Base-by-base conservation (phyloP, 2,888 invertebrate species). In the Pseudococcus longispinus region DNA sequence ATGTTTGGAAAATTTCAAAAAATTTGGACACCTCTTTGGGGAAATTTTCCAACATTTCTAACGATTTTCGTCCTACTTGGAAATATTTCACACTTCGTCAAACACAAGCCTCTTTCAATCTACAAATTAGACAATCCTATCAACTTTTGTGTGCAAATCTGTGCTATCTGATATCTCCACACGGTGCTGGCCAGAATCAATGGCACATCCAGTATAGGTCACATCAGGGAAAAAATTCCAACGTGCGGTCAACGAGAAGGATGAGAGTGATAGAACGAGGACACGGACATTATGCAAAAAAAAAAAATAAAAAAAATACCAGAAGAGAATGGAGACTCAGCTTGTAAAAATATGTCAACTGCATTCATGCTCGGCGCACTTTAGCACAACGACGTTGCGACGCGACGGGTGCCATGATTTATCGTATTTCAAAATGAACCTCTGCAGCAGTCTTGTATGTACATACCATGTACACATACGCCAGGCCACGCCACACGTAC, bases 401-500 rank as follows among this genome's bases (percentile, higher is more conserved):
- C n/a, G 55, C 55, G 37, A 4, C n/a, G 60, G 20, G 60, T 60
- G 60, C 60, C 11, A 29, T 80, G 77, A 80, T 80, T 80, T 80
- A 80, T 80, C 77, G 77, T 80, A 80, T 80, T 80, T 42, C 37
- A n/a, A 80, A 80, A 37, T 42, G 42, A 80, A 80, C 42, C 77
- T 80, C 77, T n/a, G n/a, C 18, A 9, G 60, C n/a, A 11, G 23
- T 60, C 20, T 60, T 60, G 60, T 60, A 60, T 60, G 60, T 51
- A 51, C 60, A 60, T 60, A 15, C 15, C 15, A 9, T 5, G 13
- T 20, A 26, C 26, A 74, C 74, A 29, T 74, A 32, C 6, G 6
- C 32, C 4, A 9, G 37, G 4, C 0, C 9, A 8, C 37, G 20
- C 23, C 23, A 23, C 15, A 60, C 60, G n/a, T 18, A 60, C 60